A percentile compares a stretch with the other conserved stretches of the same genome.
phyloP scores from a whole-genome alignment of 1,140 invertebrate genomes.

The Trichonephila inaurata region DNA sequence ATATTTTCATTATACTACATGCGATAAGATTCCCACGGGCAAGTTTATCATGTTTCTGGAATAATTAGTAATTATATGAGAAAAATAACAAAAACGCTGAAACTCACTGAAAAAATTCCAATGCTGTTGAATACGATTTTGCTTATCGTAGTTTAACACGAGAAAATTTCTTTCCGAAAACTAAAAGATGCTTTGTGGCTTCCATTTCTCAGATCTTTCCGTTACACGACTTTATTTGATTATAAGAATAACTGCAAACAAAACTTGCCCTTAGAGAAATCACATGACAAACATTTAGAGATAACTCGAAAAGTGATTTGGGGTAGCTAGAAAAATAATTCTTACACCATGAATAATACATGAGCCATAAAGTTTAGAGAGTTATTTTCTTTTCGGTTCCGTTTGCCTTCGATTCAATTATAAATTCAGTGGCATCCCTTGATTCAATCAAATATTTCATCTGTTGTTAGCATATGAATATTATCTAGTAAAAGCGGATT shows the following conservation, averaged over 20 bases:
- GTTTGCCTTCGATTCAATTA: not conserved
- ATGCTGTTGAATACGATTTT: too few species aligned
- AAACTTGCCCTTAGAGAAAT: not conserved
- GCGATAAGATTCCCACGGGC: too few species aligned
- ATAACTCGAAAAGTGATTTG: not conserved
- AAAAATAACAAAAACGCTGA: too few species aligned
- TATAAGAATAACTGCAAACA: not conserved
- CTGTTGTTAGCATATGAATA: not conserved
- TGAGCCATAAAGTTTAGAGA: not conserved
- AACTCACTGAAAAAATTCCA: too few species aligned
- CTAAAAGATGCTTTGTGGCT: too few species aligned
- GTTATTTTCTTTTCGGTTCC: not conserved
- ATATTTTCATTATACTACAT: too few species aligned
- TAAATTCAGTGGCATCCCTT: not conserved
- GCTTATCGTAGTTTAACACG: too few species aligned
- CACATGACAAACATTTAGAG: not conserved
- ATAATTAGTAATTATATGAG: too few species aligned
- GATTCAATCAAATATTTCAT: not conserved
- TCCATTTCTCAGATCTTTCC: too few species aligned
- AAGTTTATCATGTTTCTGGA: too few species aligned
- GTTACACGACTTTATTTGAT: not conserved
- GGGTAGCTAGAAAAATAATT: not conserved
- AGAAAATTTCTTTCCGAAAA: too few species aligned
- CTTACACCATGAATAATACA: not conserved
- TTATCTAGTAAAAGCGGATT: not conserved